Conservation (phyloP, 2,797 vertebrate genomes). For the Acipenser oxyrinchus region DNA sequence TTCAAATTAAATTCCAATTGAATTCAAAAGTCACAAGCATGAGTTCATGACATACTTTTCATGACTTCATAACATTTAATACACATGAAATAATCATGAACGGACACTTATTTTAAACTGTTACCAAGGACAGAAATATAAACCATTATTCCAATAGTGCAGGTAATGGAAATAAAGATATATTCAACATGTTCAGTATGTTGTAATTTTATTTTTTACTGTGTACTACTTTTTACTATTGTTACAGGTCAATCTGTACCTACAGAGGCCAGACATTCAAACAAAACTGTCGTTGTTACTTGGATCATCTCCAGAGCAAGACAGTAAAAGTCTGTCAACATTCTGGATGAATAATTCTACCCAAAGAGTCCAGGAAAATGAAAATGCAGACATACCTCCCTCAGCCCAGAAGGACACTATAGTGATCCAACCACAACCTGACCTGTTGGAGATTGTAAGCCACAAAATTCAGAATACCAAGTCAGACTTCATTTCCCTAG, state of each 20-base stretch:
- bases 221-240: not conserved
- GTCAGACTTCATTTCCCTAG: slow-evolving; percentile 8
- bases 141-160: too few species aligned
- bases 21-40: too few species aligned
- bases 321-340: slow-evolving; percentile 16
- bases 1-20: too few species aligned
- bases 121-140: too few species aligned
- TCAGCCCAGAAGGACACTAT: slow-evolving; percentile 2
- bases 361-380: slow-evolving; percentile 32
- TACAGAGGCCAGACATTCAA: slow-evolving; percentile 1
- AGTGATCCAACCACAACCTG: slow-evolving; percentile 14
- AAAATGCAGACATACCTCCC: not conserved
- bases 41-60: too few species aligned
- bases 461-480: slow-evolving; percentile 7
- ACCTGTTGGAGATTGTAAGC: slow-evolving; percentile 23
- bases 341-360: slow-evolving; percentile 22
- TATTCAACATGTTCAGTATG: too few species aligned
- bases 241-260: slow-evolving; percentile 30
- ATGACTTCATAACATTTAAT: too few species aligned
- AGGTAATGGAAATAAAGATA: too few species aligned
- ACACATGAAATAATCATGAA: too few species aligned
- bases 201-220: not conserved
- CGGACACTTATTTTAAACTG: too few species aligned
- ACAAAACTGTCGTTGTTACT: slow-evolving; percentile 23
- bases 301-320: not conserved